These are phyloP conservation scores for Xenopus petersii DNA, from an alignment of 2,797 vertebrate species.

Conservation along the genomic window DNA sequence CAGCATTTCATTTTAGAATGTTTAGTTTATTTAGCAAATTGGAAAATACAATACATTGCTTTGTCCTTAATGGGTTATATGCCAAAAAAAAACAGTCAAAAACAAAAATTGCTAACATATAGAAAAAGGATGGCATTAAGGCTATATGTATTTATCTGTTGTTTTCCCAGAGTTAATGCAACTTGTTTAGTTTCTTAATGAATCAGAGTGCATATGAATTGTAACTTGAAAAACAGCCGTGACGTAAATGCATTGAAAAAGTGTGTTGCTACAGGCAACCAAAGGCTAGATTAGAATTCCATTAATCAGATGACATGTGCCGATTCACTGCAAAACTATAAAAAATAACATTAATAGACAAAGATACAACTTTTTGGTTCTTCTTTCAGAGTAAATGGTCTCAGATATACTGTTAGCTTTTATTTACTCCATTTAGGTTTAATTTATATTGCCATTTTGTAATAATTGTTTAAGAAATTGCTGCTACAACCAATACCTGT, in stretches of 20 bases:
- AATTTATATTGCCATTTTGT: too few species aligned
- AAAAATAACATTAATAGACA: not conserved
- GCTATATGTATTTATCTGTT: not conserved
- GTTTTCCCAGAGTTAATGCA: not conserved
- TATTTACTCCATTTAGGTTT: too few species aligned
- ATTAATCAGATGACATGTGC: slow-evolving; percentile 24
- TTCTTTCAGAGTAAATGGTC: not conserved
- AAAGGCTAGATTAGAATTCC: slow-evolving; percentile 17
- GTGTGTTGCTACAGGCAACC: slow-evolving; percentile 32
- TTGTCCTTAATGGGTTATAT: not conserved
- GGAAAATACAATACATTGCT: not conserved
- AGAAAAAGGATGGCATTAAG: not conserved
- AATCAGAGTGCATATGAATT: not conserved
- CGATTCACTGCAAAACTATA: slow-evolving; percentile 9
- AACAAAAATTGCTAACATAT: not conserved
- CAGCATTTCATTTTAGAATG: too few species aligned
- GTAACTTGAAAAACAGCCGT: slow-evolving; percentile 1
- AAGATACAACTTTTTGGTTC: not conserved
- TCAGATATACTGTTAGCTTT: too few species aligned
- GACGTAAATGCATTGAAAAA: slow-evolving; percentile 21
- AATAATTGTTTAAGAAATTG: too few species aligned
- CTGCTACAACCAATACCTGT: too few species aligned
- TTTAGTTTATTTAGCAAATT: not conserved
- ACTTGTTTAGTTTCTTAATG: slow-evolving; percentile 14
- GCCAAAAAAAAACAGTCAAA: not conserved